These are phyloP conservation scores for Morus bassanus DNA, from an alignment of 2,797 vertebrate genomes.

Conservation along the genomic window DNA sequence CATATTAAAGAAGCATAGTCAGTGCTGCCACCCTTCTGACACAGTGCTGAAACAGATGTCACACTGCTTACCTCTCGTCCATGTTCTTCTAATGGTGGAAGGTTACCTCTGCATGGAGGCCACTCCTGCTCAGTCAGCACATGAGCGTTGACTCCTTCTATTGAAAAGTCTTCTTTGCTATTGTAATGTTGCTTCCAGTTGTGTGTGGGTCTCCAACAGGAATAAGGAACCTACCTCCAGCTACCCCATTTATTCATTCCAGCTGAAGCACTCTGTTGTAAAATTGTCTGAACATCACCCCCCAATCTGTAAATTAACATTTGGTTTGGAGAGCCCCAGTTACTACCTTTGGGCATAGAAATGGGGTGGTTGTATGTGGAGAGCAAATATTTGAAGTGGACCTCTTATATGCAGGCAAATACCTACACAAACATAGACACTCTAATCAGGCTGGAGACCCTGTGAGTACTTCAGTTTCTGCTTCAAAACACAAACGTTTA, in stretches of 20 bases:
- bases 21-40: not conserved
- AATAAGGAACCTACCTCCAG: not conserved
- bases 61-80: not conserved
- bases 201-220: not conserved
- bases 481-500: not conserved
- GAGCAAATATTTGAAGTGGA: not conserved
- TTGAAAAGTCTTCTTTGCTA: not conserved
- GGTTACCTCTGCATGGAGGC: not conserved
- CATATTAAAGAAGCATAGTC: not conserved
- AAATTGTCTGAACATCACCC: not conserved
- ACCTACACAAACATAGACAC: not conserved
- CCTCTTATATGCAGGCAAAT: not conserved
- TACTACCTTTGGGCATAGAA: not conserved
- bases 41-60: not conserved
- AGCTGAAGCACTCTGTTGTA: not conserved
- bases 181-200: accelerated
- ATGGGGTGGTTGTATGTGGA: accelerated
- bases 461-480: not conserved
- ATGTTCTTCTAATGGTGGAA: not conserved
- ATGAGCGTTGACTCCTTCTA: not conserved
- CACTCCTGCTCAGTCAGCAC: not conserved
- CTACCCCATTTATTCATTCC: not conserved
- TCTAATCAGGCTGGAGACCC: not conserved
- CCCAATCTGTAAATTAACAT: not conserved
- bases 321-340: not conserved